Conservation (phyloP, 2,797 vertebrate species). For the Erpetoichthys calabaricus region DNA sequence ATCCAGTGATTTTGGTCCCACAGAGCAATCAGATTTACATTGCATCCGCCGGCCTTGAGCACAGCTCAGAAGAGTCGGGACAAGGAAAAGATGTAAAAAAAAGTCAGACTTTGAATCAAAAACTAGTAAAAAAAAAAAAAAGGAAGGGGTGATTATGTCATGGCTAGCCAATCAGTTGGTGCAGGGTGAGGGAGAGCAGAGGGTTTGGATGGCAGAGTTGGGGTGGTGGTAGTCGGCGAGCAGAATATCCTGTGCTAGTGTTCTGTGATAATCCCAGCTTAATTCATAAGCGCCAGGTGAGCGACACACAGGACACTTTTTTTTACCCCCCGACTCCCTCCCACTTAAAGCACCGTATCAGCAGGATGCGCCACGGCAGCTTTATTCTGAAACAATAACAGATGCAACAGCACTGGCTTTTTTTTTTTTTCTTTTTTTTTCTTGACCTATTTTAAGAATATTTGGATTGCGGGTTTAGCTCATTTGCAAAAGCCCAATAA, state of each 20-base stretch:
- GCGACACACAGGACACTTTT: too few relatives aligned
- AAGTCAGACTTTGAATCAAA: too few relatives aligned
- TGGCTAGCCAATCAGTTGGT: too few relatives aligned
- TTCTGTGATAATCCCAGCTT: too few relatives aligned
- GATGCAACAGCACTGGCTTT: neutral
- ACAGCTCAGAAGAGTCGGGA: constrained; percentile 9
- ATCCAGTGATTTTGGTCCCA: constrained; percentile 16
- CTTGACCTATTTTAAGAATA: constrained; percentile 11
- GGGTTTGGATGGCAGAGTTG: too few relatives aligned
- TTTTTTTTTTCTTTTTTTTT: constrained; percentile 4
- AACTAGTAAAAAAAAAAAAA: too few relatives aligned
- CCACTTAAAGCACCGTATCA: too few relatives aligned
- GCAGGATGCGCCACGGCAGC: neutral
- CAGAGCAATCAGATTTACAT: constrained; percentile 12
- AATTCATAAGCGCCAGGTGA: too few relatives aligned
- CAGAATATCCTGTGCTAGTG: too few relatives aligned
- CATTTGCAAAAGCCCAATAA: neutral
- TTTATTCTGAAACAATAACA: neutral
- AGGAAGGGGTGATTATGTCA: constrained; percentile 8
- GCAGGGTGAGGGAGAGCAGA: constrained; percentile 4
- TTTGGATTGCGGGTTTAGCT: constrained; percentile 1
- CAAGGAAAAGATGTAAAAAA: constrained; percentile 2
- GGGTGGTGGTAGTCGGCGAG: too few relatives aligned
- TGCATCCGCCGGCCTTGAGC: constrained; percentile 12
- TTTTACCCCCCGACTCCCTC: too few relatives aligned